phyloP scores from a whole-genome alignment of 2,797 vertebrate species.

The Coccyzus lansbergi region DNA sequence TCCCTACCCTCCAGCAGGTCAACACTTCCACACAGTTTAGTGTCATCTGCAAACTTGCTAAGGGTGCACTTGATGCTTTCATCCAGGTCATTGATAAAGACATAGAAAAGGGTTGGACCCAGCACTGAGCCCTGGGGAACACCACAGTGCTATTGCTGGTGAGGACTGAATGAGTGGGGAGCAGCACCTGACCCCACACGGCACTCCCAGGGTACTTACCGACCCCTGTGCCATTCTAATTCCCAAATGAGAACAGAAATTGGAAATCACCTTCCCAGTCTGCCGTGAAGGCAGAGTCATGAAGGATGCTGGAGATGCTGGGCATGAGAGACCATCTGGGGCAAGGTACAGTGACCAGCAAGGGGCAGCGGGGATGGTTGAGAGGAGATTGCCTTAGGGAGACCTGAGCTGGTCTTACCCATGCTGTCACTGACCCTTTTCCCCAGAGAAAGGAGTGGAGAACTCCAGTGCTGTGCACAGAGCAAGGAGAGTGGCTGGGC shows the following conservation, averaged over 20 bases:
- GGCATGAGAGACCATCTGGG: background rate
- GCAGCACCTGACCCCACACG: accelerated
- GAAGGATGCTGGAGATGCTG: background rate
- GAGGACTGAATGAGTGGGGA: background rate
- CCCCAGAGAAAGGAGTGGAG: background rate
- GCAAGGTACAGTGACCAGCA: accelerated
- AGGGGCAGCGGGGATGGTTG: accelerated
- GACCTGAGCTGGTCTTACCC: background rate
- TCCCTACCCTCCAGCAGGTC: too few species aligned
- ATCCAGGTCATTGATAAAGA: too few species aligned
- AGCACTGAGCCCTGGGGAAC: too few species aligned
- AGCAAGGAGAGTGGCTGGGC: accelerated
- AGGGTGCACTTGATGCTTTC: too few species aligned
- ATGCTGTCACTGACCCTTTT: background rate
- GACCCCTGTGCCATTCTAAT: accelerated
- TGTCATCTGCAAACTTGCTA: too few species aligned
- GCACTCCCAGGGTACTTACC: background rate
- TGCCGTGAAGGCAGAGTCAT: background rate
- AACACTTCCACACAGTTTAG: too few species aligned
- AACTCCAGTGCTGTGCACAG: background rate
- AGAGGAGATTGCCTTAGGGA: background rate
- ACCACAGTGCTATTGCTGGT: background rate
- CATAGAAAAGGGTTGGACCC: too few species aligned
- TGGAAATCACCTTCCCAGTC: background rate
- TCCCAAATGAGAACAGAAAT: background rate